phyloP scores from a whole-genome alignment of 2,113 vertebrate genomes.

The Siphamia tubifer region DNA sequence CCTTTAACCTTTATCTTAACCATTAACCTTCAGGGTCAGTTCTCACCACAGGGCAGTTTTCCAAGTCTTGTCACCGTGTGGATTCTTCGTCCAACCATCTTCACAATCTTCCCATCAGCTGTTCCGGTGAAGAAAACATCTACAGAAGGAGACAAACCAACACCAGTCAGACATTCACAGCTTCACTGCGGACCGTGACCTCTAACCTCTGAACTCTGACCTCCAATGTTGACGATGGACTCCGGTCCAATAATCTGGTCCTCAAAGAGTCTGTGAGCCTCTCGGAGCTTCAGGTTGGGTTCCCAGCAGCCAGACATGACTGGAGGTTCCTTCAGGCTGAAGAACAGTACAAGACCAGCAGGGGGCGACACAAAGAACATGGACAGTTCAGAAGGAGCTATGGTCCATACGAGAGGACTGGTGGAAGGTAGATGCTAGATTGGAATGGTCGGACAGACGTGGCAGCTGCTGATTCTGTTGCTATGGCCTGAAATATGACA shows the following conservation, averaged over 20 bases:
- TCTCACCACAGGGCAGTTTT: constrained; percentile 88
- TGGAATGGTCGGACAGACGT: too few relatives aligned
- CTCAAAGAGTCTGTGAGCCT: constrained; percentile 88
- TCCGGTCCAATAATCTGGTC: constrained; percentile 90
- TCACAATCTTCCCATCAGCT: constrained; percentile 91
- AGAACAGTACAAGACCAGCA: not conserved
- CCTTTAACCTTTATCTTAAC: too few relatives aligned
- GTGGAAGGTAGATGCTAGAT: too few relatives aligned
- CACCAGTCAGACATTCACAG: not conserved
- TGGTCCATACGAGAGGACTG: too few relatives aligned
- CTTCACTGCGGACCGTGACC: not conserved
- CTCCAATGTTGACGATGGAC: constrained; percentile 89
- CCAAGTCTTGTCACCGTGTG: constrained; percentile 86
- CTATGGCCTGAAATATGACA: too few relatives aligned
- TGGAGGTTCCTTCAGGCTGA: constrained; percentile 91
- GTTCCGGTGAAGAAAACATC: constrained; percentile 93
- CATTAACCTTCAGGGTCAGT: not conserved
- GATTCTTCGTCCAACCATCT: constrained; percentile 86
- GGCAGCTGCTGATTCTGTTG: too few relatives aligned
- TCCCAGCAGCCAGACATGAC: constrained; percentile 85
- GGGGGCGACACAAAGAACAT: not conserved
- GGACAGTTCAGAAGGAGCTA: not conserved
- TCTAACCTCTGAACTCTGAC: constrained; percentile 70
- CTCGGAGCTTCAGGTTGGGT: constrained; percentile 85
- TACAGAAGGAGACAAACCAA: constrained; percentile 62